Conservation (phyloP, 1,140 invertebrate species). For the Holcopasites calliopsidis region DNA sequence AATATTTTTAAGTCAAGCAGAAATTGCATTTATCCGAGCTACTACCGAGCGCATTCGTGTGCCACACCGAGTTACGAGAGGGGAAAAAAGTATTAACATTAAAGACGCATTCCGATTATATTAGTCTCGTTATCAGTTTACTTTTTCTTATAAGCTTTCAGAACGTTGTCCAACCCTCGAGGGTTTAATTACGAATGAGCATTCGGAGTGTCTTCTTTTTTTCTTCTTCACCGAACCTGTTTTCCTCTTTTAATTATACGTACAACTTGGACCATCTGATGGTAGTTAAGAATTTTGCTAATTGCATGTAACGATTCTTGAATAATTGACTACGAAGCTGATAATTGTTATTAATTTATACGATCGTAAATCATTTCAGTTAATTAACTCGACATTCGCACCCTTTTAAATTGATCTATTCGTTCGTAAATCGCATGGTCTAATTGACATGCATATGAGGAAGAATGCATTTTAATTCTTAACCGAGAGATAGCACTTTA, state of each 20-base stretch:
- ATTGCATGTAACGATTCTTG: too few relatives aligned
- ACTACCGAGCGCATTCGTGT: too few relatives aligned
- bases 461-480: constrained; percentile 45
- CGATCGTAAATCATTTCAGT: neutral
- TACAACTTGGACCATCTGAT: too few relatives aligned
- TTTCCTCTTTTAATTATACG: too few relatives aligned
- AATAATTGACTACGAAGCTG: neutral
- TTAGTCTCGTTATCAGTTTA: neutral
- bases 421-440: too few relatives aligned
- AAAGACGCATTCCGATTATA: neutral
- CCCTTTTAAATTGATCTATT: neutral
- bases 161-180: neutral
- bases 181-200: neutral
- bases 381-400: neutral
- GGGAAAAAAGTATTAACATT: neutral
- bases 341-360: neutral
- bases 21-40: neutral
- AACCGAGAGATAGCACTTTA: constrained; percentile 43
- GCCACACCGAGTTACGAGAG: neutral
- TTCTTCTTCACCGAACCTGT: too few relatives aligned
- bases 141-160: neutral
- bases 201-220: too few relatives aligned
- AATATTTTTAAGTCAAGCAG: neutral
- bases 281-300: too few relatives aligned
- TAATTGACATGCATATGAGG: neutral